Evolutionary conservation across 2,888 invertebrate species (phyloP).

Genomic region (Diplazon laetatorius): DNA sequence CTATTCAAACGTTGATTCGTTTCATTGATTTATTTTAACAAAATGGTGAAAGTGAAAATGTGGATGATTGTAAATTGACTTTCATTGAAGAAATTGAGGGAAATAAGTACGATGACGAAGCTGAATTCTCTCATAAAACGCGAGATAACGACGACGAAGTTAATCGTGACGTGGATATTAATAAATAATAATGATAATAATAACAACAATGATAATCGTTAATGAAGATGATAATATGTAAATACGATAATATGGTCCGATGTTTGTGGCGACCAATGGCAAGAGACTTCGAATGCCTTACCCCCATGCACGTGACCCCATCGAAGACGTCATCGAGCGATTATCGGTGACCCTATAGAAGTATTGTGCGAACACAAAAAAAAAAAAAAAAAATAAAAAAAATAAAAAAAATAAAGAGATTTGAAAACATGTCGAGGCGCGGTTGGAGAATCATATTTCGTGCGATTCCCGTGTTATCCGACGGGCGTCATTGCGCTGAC

Average conservation of each 20-base stretch:
- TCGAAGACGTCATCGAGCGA: conserved; percentile 67
- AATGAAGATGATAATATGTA: no score
- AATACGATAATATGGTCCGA: conserved; percentile 73
- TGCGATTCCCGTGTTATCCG: conserved; percentile 54
- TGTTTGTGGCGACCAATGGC: conserved; percentile 74
- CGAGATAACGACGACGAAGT: conserved; percentile 32
- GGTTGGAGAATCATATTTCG: conserved; percentile 30
- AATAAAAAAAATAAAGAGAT: conserved; percentile 70
- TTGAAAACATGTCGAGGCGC: conserved; percentile 66
- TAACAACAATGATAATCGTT: conserved; percentile 66
- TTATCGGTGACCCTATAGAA: conserved; percentile 74
- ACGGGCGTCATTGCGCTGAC: conserved; percentile 69
- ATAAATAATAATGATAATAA: conserved; percentile 17
- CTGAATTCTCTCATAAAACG: conserved; percentile 22
- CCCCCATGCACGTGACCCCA: conserved; percentile 79
- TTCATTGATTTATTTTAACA: no score
- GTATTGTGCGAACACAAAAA: conserved; percentile 71
- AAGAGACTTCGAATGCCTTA: conserved; percentile 74
- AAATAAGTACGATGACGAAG: not conserved
- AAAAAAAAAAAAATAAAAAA: no score
- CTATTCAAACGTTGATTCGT: no score
- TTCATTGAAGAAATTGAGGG: no score
- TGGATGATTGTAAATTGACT: no score
- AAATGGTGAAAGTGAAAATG: no score
- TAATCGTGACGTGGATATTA: conserved; percentile 23